Evolutionary conservation across 2,797 vertebrate species (phyloP), one percentile per base, ranked within the genome.

Genomic region (Melopsittacus undulatus): DNA sequence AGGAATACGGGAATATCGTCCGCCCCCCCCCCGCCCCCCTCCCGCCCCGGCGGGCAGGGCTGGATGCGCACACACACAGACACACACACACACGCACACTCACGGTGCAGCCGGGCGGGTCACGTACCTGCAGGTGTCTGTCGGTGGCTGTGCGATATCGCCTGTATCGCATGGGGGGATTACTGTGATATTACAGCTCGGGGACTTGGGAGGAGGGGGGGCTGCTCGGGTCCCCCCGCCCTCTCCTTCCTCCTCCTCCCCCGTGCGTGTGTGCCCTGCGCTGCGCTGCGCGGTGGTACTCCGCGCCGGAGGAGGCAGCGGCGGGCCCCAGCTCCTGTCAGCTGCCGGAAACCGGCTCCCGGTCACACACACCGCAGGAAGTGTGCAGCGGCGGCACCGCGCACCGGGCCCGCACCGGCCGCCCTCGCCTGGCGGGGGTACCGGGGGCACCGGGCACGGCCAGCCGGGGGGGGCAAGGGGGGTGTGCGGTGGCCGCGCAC

Each of bases 71-170:
- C 68, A 36, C 64, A 19, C 48, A 18, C 19, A 11, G n/a, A 30
- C 22, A n/a, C 76, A 23, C 75, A 17, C 63, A 20, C 80, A 62
- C 75, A 17, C 63, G 16, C 80, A 62, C 77, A 26, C 74, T 7
- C 68, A 29, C 46, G 30, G 59, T 14, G 68, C 68, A 66, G 78
- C 92, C 73, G 5, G 49, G 86, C 83, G 54, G 81, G 79, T 70
- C 73, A 92, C 92, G 56, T 97, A 98, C 98, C 98, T 98, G 98
- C 98, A 97, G 97, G 97, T 98, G 97, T 95, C 92, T 69, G 97
- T 97, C 97, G 94, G 97, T 91, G 96, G 97, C 90, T 57, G 93
- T 81, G 85, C 61, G 61, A 68, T 93, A 84, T 68, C 45, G 20
- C 59, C 70, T 19, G 52, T 80, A 85, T 91, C 11, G 83, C 76